phyloP scores from a whole-genome alignment of 92 coral and sea anemone genomes.

The Blastomussa wellsi region DNA sequence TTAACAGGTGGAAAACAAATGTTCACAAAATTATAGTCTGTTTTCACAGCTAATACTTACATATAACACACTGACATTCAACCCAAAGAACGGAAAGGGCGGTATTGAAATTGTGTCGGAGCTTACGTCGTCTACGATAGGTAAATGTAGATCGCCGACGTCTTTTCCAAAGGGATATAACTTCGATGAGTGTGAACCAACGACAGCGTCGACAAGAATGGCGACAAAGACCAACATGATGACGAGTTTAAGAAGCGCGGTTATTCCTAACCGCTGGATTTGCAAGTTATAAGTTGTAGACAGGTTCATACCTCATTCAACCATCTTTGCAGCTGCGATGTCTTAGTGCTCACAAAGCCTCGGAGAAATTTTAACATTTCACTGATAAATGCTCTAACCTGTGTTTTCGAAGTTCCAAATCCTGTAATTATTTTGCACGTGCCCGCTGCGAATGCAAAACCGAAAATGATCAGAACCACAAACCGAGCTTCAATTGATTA shows the following conservation, averaged over 20 bases:
- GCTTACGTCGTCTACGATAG: slow-evolving; percentile 1
- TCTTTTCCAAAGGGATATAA: slow-evolving; percentile 32
- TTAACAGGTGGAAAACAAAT: background rate
- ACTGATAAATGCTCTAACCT: background rate
- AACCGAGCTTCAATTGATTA: background rate
- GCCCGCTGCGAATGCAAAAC: background rate
- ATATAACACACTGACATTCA: slow-evolving; percentile 5
- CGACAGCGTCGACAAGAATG: background rate
- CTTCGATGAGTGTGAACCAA: background rate
- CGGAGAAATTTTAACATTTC: background rate
- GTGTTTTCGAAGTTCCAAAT: background rate
- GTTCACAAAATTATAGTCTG: background rate
- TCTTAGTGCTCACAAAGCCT: background rate
- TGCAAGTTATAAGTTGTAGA: background rate
- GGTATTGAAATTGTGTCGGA: background rate
- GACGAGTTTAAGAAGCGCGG: background rate
- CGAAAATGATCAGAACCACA: slow-evolving; percentile 3
- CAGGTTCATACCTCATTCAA: background rate
- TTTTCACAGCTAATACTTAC: slow-evolving; percentile 19
- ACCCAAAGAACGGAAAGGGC: slow-evolving; percentile 27
- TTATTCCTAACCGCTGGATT: background rate
- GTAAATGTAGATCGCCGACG: slow-evolving; percentile 6
- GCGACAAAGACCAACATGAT: background rate
- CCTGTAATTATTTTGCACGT: background rate
- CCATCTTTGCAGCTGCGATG: background rate